Evolutionary conservation across 2,888 invertebrate genomes (phyloP).

Genomic region (Cataglyphis cursor): DNA sequence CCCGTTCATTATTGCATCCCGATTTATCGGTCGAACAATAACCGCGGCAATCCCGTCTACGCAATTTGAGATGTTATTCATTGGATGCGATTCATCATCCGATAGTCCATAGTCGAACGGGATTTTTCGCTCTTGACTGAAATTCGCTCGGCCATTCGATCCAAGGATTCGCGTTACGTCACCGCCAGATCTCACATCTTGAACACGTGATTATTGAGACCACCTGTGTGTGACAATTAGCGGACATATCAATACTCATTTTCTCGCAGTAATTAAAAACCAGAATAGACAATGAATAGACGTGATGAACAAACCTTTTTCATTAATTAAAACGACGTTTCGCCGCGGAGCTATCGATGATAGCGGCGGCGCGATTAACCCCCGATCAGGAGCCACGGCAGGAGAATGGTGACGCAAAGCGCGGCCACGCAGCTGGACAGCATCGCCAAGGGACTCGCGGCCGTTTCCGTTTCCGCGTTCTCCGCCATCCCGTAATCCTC

Average conservation of each 20-base stretch:
- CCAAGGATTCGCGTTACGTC: not conserved
- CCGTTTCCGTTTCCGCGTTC: conserved; percentile 83
- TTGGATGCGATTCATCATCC: not conserved
- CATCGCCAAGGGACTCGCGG: conserved; percentile 86
- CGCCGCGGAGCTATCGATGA: not conserved
- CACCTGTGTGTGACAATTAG: not conserved
- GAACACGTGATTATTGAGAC: not conserved
- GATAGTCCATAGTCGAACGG: not conserved
- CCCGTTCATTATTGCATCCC: not conserved
- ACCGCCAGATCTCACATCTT: not conserved
- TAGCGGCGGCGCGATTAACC: conserved; percentile 73
- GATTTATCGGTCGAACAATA: not conserved
- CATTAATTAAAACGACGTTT: not conserved
- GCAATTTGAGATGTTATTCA: conserved; percentile 14
- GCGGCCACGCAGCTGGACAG: conserved; percentile 88
- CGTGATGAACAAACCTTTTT: not conserved
- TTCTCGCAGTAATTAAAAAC: not conserved
- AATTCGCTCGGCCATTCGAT: not conserved
- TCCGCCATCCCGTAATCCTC: conserved; percentile 85
- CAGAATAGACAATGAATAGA: not conserved
- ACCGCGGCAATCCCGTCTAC: not conserved
- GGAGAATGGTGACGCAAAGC: conserved; percentile 87
- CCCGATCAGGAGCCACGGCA: conserved; percentile 88
- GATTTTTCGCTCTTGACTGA: not conserved
- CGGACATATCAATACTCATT: not conserved